Conservation (phyloP, 2,888 invertebrate genomes). For the Metalampra italica region DNA sequence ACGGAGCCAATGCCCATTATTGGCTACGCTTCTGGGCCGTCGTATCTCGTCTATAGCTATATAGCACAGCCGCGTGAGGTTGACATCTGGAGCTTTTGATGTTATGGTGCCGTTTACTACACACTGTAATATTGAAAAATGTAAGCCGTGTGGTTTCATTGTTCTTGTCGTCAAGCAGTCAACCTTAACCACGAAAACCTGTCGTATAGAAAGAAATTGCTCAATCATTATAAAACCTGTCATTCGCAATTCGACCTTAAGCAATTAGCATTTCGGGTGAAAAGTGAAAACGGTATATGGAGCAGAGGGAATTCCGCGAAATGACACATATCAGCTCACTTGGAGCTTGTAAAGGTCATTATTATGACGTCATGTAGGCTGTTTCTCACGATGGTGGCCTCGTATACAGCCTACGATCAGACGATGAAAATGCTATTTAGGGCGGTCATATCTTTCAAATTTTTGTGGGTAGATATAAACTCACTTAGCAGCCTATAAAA, state of each 20-base stretch:
- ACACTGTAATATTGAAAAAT: too few species aligned
- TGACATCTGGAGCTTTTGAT: too few species aligned
- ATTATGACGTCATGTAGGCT: not conserved
- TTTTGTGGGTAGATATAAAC: not conserved
- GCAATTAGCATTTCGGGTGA: not conserved
- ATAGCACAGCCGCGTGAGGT: too few species aligned
- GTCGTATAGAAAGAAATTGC: too few species aligned
- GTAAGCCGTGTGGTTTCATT: too few species aligned
- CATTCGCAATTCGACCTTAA: not conserved
- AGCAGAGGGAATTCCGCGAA: not conserved
- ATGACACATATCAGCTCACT: not conserved
- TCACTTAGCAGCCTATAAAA: not conserved
- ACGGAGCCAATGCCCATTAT: too few species aligned
- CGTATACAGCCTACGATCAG: not conserved
- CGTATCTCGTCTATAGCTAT: too few species aligned
- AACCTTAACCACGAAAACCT: too few species aligned
- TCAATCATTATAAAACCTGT: too few species aligned
- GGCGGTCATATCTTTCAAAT: not conserved
- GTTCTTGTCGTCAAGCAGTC: too few species aligned
- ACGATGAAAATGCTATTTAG: not conserved
- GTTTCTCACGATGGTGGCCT: slow-evolving; percentile 1
- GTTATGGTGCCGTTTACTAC: too few species aligned
- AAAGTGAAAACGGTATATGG: not conserved
- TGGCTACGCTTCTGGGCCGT: too few species aligned
- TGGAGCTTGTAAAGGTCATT: not conserved